phyloP scores from a whole-genome alignment of 2,797 vertebrate species.

The Rhinichthys osculus region DNA sequence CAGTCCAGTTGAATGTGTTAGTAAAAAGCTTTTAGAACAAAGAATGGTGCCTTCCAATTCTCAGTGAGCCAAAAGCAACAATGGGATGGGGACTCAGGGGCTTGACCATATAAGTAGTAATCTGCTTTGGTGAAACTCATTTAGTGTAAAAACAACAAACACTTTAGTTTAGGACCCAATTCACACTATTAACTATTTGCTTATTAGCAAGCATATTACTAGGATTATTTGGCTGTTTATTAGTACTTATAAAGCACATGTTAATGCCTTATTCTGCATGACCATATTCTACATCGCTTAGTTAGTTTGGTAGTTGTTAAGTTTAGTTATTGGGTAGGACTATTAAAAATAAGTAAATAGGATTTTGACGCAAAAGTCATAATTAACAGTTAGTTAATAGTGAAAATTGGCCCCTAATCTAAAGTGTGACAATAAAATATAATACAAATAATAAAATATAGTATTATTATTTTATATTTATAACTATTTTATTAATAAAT shows the following conservation, averaged over 20 bases:
- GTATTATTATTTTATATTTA: too few relatives aligned
- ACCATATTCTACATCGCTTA: background rate
- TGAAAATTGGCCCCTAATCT: too few relatives aligned
- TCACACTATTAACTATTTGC: background rate
- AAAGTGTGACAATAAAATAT: background rate
- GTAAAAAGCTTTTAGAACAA: background rate
- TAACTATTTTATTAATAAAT: background rate
- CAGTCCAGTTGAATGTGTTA: background rate
- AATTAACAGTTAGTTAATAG: too few relatives aligned
- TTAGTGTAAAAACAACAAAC: background rate
- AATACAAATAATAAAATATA: background rate
- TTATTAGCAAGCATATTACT: background rate
- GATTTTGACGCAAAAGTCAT: too few relatives aligned
- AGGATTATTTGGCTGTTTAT: background rate
- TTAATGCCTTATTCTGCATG: too few relatives aligned
- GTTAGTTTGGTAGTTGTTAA: too few relatives aligned
- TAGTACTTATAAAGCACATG: too few relatives aligned
- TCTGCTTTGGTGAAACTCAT: background rate
- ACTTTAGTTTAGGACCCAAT: background rate
- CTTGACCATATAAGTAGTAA: too few relatives aligned
- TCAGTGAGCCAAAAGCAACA: background rate
- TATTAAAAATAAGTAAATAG: too few relatives aligned
- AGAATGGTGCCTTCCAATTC: background rate
- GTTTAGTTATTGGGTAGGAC: too few relatives aligned
- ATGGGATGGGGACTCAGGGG: background rate